These are phyloP conservation scores for Harpagoxenus sublaevis DNA, from an alignment of 2,888 invertebrate genomes.

Conservation along the genomic window DNA sequence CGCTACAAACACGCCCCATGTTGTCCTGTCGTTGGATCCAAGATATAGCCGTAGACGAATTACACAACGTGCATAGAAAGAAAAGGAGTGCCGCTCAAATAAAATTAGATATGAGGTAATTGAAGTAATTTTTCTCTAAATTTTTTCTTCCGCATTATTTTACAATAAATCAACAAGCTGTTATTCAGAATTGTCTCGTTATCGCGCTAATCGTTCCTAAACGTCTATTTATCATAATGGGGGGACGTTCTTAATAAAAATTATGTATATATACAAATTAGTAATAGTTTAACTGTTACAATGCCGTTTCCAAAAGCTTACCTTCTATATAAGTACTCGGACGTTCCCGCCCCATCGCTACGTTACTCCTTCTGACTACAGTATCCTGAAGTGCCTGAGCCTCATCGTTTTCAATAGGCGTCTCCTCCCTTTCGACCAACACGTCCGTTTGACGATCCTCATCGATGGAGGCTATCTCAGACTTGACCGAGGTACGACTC, in stretches of 20 bases:
- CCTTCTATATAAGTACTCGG: conserved; percentile 76
- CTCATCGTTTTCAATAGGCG: conserved; percentile 52
- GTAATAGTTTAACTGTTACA: background rate
- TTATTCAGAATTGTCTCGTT: background rate
- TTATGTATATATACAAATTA: background rate
- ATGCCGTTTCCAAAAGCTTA: conserved; percentile 59
- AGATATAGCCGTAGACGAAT: background rate
- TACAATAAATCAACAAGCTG: background rate
- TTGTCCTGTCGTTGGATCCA: no score
- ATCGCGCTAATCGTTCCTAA: background rate
- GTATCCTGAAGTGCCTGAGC: conserved; percentile 50
- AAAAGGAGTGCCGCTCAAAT: background rate
- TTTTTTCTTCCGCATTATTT: background rate
- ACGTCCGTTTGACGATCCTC: conserved; percentile 78
- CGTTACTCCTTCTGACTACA: conserved; percentile 64
- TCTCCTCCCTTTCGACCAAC: conserved; percentile 71
- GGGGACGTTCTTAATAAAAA: background rate
- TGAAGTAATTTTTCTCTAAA: background rate
- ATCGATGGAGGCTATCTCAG: conserved; percentile 79
- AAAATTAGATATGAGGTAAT: conserved; percentile 41
- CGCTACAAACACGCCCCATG: no score
- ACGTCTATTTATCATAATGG: background rate
- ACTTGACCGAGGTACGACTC: conserved; percentile 80
- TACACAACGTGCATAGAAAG: conserved; percentile 55
- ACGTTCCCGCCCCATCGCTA: conserved; percentile 65